Evolutionary conservation across 2,113 vertebrate species (phyloP), one percentile per base, ranked within the genome.

Genomic region (Dunckerocampus dactyliophorus): DNA sequence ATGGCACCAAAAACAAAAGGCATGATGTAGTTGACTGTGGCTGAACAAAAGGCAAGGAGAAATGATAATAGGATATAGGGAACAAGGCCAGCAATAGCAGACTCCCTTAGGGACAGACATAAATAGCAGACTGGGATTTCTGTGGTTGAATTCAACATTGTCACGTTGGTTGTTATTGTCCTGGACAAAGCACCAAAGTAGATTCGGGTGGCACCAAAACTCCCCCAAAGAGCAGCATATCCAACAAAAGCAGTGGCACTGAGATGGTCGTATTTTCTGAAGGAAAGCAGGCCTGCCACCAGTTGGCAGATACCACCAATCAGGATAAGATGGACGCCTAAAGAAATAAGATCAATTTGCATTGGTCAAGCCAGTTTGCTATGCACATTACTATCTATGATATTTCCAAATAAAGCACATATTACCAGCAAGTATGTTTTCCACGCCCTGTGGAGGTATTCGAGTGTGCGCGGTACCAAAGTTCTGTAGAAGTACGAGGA

Each of bases 11-110:
- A 94, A 17, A 94, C 91, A 80, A 95, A 93, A 22, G 90, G 94
- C 93, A 94, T 94, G 81, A 96, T 92, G 81, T 93, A 94, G 80
- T 91, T 96, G 57, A 94, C 90, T 0, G 93, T 94, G 77, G 93
- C 94, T 0, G 93, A 94, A 81, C 94, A 95, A 83, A 95, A 95
- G 56, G 91, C 79, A 4, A 96, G 81, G 63, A 94, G 75, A 48
- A 92, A 90, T 8, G 93, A 92, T 20, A 94, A 89, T 28, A 92
- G 63, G 17, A 93, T 92, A 22, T 93, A 95, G 1, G 93, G 88
- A 21, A 94, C 81, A 45, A 96, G 87, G 8, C 94, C 93, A 0
- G 93, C 88, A 20, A 94, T 89, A 0, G 89, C 89, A 0, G 93
- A 88, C 65, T 94, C 88, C 15, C 59, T 81, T 37, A 88, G 28